Conservation (phyloP, 2,888 invertebrate species). For the Encarsia formosa region DNA sequence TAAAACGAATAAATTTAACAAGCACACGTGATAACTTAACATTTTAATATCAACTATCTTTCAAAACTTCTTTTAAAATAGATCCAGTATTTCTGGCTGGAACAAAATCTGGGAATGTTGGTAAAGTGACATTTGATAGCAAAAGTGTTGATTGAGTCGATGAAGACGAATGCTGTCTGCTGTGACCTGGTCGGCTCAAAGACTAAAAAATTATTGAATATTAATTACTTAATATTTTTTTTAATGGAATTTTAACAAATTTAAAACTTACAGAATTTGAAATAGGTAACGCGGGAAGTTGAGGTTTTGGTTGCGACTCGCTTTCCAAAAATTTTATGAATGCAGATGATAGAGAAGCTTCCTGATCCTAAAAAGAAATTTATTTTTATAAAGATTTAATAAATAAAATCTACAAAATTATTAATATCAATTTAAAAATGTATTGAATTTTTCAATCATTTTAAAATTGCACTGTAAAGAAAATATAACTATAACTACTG, state of each 20-base stretch:
- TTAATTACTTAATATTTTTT: neutral
- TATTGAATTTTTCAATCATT: too few relatives aligned
- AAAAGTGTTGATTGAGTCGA: constrained; percentile 53
- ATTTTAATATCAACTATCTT: constrained; percentile 54
- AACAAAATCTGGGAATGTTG: constrained; percentile 58
- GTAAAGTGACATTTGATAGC: constrained; percentile 55
- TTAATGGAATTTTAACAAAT: too few relatives aligned
- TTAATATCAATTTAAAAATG: too few relatives aligned
- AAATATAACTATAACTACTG: too few relatives aligned
- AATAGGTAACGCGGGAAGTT: constrained; percentile 55
- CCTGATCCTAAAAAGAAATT: constrained; percentile 47
- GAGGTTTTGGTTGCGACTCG: constrained; percentile 69
- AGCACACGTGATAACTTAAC: constrained; percentile 1
- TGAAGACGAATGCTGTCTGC: constrained; percentile 46
- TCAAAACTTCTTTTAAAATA: constrained; percentile 61
- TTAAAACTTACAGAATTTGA: constrained; percentile 40
- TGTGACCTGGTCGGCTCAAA: constrained; percentile 42
- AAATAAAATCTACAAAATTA: too few relatives aligned
- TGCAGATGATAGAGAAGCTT: constrained; percentile 64
- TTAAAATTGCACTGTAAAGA: too few relatives aligned
- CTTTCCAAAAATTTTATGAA: constrained; percentile 78
- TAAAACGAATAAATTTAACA: constrained; percentile 9
- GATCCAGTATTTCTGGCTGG: constrained; percentile 59
- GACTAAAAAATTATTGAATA: constrained; percentile 32
- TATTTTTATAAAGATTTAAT: too few relatives aligned